phyloP scores from a whole-genome alignment of 2,888 invertebrate genomes.

The Kryphioiulus occultus region DNA sequence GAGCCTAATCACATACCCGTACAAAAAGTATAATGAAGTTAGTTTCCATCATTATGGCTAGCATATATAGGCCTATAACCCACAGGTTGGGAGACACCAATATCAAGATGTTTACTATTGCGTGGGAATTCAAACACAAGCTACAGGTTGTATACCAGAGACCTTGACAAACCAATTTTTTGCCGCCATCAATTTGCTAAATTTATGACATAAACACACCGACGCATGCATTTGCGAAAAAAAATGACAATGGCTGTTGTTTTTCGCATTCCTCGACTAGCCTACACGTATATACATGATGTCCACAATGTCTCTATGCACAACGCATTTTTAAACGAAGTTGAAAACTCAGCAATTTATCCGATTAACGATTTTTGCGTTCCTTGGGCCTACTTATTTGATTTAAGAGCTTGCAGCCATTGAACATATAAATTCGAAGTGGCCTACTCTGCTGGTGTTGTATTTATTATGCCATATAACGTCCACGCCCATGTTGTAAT shows the following conservation, averaged over 20 bases:
- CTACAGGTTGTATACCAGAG: not conserved
- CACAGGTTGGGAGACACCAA: not conserved
- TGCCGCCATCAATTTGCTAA: not conserved
- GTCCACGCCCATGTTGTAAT: not conserved
- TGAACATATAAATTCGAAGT: not conserved
- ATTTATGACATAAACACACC: not conserved
- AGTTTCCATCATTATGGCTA: not conserved
- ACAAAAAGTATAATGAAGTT: not conserved
- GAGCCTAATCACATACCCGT: not conserved
- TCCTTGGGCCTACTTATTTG: not conserved
- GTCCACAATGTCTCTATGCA: too few relatives aligned
- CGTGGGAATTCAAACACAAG: not conserved
- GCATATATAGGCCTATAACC: not conserved
- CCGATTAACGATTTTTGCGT: not conserved
- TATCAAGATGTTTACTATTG: not conserved
- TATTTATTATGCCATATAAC: not conserved
- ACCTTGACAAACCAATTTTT: not conserved
- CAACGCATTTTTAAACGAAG: too few relatives aligned
- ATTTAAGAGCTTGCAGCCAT: not conserved
- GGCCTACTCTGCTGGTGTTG: not conserved
- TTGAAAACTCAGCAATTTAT: too few relatives aligned
- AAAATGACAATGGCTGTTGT: not conserved
- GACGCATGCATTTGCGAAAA: not conserved
- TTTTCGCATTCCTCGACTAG: too few relatives aligned
- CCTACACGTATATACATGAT: too few relatives aligned